These are phyloP conservation scores for Calidris pugnax DNA, from an alignment of 2,113 vertebrate genomes.

Conservation along the genomic window DNA sequence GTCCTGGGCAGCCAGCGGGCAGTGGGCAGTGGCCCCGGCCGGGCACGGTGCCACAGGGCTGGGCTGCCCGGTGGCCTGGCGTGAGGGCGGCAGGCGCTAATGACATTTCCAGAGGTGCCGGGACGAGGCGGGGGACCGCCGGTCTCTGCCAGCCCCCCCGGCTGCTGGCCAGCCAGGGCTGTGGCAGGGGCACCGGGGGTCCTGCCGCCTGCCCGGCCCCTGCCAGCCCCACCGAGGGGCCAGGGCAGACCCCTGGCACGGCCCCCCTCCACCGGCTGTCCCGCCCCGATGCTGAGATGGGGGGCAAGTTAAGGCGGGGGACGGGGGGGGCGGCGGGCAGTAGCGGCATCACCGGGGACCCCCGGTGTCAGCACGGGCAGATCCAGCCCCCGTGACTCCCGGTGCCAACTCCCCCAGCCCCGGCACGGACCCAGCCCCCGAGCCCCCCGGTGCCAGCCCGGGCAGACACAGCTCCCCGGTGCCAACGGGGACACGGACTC, in stretches of 20 bases:
- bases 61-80: neutral
- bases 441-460: neutral
- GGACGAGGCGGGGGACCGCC: neutral
- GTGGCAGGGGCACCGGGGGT: neutral
- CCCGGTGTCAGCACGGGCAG: neutral
- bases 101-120: conserved; percentile 33
- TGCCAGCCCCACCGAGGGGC: neutral
- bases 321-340: neutral
- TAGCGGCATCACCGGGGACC: neutral
- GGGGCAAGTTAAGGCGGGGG: too few species aligned
- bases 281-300: neutral
- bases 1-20: neutral
- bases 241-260: neutral
- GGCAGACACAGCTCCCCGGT: neutral
- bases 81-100: neutral
- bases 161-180: neutral
- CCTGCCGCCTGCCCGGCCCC: neutral
- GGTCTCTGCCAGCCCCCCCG: neutral
- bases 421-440: neutral
- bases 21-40: neutral
- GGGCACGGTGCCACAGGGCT: neutral
- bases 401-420: neutral
- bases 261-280: neutral
- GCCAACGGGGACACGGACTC: neutral
- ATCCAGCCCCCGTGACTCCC: neutral